These are phyloP conservation scores for Enteromius treurensis DNA, from an alignment of 2,797 vertebrate species.

Conservation along the genomic window DNA sequence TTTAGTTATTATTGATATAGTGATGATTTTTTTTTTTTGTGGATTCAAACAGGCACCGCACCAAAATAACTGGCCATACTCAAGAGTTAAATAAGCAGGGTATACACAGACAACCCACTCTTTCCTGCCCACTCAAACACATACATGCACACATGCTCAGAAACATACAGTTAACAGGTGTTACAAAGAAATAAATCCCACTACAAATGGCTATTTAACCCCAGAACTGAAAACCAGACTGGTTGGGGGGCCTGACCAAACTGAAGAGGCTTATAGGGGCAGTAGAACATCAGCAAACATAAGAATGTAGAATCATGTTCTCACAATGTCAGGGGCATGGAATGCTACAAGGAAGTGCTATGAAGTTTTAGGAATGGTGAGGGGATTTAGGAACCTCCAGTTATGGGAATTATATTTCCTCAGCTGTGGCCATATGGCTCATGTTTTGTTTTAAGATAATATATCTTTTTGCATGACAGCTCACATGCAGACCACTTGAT, in stretches of 20 bases:
- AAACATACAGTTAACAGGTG: background rate
- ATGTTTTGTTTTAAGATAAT: conserved; percentile 24
- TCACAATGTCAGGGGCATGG: conserved; percentile 25
- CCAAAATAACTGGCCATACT: conserved; percentile 42
- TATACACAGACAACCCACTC: conserved; percentile 3
- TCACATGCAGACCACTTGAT: conserved; percentile 28
- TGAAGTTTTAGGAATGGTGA: conserved; percentile 12
- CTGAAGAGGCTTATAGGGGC: background rate
- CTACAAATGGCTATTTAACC: background rate
- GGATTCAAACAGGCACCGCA: conserved; percentile 34
- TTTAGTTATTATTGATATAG: conserved; percentile 25
- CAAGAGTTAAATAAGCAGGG: background rate
- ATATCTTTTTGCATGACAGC: conserved; percentile 6
- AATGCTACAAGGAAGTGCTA: conserved; percentile 20
- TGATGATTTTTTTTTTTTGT: conserved; percentile 42
- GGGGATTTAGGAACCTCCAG: background rate
- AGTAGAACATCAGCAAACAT: conserved; percentile 1
- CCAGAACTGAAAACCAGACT: background rate
- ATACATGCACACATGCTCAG: background rate
- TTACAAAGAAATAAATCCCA: background rate
- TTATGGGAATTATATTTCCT: conserved; percentile 12
- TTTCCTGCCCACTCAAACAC: background rate
- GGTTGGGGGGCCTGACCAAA: background rate
- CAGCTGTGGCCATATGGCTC: conserved; percentile 30
- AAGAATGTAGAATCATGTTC: conserved; percentile 22